Base-by-base conservation (phyloP, 2,888 invertebrate species). In the Meteorus colon region DNA sequence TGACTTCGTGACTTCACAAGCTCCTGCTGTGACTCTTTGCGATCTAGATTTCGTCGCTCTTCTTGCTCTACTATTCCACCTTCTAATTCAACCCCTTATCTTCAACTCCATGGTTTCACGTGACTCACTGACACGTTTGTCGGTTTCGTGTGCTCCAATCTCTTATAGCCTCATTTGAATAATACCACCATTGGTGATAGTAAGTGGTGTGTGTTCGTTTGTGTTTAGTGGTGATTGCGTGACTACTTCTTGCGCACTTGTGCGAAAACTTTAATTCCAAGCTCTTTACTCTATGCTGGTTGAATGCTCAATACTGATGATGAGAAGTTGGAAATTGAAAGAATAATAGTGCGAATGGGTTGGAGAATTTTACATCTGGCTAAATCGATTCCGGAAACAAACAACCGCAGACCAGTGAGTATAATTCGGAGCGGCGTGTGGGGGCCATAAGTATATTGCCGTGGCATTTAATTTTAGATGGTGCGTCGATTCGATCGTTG, bases 381-480 rank as follows among this genome's bases (percentile, higher is more conserved):
- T 68, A 72, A 76, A 76, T 76, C 72, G 76, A 76, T 76, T 72
- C 76, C 76, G 76, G 76, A 76, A 76, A 76, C 72, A 76, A 76
- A 76, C 76, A 76, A 67, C 76, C 68, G 72, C 48, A 45, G 16
- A 60, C 19, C 55, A 55, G 55, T 19, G 55, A 8, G 55, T 55
- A 55, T 55, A 55, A 55, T 55, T 55, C 19, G 55, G 19, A 55
- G 19, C 19, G 55, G 55, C n/a, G 63, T 48, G 63, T 37, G 45
- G 45, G 65, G 65, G 41, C 29, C 63, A 37, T 63, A 72, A 41
- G 72, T 62, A 51, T 48, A 72, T 72, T 72, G 48, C 72, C 19
- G 72, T 41, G 72, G 76, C 67, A 76, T 76, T 76, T 76, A 76
- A 76, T 76, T 76, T 76, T 76, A 76, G 76, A 76, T 76, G 73